Conservation (phyloP, 2,888 invertebrate genomes). For the Cosmopolites sordidus region DNA sequence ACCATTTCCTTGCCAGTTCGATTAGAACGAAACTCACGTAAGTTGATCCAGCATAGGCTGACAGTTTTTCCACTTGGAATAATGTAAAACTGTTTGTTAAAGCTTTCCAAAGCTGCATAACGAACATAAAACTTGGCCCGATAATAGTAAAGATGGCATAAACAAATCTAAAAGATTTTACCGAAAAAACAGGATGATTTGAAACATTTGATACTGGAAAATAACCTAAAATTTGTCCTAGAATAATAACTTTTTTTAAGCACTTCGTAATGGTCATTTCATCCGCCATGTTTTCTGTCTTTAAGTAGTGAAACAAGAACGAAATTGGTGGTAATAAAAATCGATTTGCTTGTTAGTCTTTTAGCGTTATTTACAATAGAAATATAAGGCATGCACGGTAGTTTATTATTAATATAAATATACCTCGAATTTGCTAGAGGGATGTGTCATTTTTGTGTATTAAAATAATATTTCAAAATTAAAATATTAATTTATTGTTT, state of each 20-base stretch:
- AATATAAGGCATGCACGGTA: too few species aligned
- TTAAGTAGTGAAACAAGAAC: too few species aligned
- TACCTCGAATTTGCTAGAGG: too few species aligned
- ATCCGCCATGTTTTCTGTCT: too few species aligned
- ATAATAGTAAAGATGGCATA: constrained; percentile 20
- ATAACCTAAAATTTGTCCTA: constrained; percentile 31
- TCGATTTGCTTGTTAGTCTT: too few species aligned
- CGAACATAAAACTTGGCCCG: constrained; percentile 22
- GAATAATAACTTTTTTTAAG: constrained; percentile 24
- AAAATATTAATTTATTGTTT: too few species aligned
- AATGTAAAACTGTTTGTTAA: background rate
- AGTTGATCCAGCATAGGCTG: constrained; percentile 14
- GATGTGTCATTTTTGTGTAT: too few species aligned
- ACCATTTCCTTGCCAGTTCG: constrained; percentile 28
- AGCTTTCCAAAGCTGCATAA: constrained; percentile 19
- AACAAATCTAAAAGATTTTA: constrained; percentile 14
- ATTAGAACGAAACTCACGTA: constrained; percentile 24
- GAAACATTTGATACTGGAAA: constrained; percentile 30
- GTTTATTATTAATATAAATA: too few species aligned
- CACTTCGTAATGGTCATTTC: constrained; percentile 17
- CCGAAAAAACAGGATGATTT: constrained; percentile 11
- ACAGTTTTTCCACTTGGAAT: constrained; percentile 18
- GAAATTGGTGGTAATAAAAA: too few species aligned
- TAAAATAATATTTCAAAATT: too few species aligned
- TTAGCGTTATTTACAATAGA: too few species aligned